A percentile compares a stretch with the other conserved stretches of the same genome.
Conservation (phyloP, 2,113 vertebrate genomes). For the Platycercus adscitus region DNA sequence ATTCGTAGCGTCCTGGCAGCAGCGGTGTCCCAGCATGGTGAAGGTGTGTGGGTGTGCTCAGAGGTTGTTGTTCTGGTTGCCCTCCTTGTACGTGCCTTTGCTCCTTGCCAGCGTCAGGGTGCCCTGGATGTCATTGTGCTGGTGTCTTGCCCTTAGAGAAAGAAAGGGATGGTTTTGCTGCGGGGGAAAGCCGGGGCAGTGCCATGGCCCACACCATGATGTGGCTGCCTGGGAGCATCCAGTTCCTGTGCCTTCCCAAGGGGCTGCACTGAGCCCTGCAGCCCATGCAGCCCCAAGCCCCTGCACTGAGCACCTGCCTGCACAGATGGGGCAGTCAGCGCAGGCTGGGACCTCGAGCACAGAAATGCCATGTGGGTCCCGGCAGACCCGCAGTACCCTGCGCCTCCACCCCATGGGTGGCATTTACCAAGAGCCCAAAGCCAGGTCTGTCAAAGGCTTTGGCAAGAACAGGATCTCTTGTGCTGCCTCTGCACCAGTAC, state of each 20-base stretch:
- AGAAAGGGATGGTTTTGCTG: not conserved
- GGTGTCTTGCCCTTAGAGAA: slow-evolving; percentile 57
- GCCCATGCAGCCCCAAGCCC: not conserved
- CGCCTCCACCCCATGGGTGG: not conserved
- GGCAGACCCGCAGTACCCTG: not conserved
- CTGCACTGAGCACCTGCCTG: not conserved
- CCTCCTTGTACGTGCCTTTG: slow-evolving; percentile 27
- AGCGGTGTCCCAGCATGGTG: rapidly evolving
- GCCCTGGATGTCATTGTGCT: slow-evolving; percentile 44
- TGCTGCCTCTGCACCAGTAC: not conserved
- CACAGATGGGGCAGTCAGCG: rapidly evolving
- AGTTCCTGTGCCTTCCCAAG: not conserved
- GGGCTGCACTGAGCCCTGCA: not conserved
- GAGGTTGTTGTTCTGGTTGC: slow-evolving; percentile 47
- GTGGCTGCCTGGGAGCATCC: rapidly evolving
- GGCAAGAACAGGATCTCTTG: not conserved
- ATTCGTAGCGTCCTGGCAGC: not conserved
- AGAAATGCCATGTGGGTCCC: rapidly evolving
- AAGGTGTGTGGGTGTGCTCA: slow-evolving; percentile 3
- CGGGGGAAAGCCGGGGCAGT: not conserved
- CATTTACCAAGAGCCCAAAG: not conserved
- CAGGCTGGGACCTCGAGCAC: not conserved
- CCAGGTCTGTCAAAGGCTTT: not conserved
- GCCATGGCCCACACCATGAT: rapidly evolving
- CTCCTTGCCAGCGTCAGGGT: slow-evolving; percentile 9